Evolutionary conservation across 2,113 vertebrate species (phyloP).

Genomic region (Varanus komodoensis): DNA sequence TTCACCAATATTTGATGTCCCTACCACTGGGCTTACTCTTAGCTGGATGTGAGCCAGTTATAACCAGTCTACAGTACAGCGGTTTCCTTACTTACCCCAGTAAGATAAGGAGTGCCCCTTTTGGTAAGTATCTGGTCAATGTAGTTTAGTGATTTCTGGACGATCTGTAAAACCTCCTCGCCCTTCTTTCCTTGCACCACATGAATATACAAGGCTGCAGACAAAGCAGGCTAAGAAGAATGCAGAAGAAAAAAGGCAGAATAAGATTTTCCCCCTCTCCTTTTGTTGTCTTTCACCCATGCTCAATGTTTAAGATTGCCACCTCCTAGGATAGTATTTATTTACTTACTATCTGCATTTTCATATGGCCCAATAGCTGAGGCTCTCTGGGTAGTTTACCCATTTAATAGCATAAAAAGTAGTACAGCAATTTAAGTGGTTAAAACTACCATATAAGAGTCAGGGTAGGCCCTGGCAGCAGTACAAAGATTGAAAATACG

Average conservation of each 20-base stretch:
- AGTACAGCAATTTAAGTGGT: no score
- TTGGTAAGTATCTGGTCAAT: constrained; percentile 83
- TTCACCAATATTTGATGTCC: neutral
- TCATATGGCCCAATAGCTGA: no score
- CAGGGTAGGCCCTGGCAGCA: no score
- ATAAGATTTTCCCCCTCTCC: neutral
- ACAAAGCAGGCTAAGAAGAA: constrained; percentile 79
- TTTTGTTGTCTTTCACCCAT: neutral
- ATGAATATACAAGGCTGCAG: constrained; percentile 79
- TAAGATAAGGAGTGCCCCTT: constrained; percentile 77
- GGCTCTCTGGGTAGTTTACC: no score
- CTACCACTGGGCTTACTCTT: neutral
- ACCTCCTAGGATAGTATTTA: neutral
- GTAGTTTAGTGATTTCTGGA: constrained; percentile 76
- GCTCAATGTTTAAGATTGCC: neutral
- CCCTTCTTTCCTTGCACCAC: constrained; percentile 84
- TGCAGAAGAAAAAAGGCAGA: neutral
- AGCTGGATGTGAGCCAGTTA: neutral
- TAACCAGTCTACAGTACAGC: neutral
- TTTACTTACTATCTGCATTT: no score
- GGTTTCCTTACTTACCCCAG: constrained; percentile 76
- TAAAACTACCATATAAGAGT: no score
- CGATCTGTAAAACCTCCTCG: constrained; percentile 71
- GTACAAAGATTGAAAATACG: no score
- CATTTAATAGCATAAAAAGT: no score